Evolutionary conservation across 2,888 invertebrate genomes (phyloP), one percentile per base, ranked within the genome.

Genomic region (Epistrophe eligans): DNA sequence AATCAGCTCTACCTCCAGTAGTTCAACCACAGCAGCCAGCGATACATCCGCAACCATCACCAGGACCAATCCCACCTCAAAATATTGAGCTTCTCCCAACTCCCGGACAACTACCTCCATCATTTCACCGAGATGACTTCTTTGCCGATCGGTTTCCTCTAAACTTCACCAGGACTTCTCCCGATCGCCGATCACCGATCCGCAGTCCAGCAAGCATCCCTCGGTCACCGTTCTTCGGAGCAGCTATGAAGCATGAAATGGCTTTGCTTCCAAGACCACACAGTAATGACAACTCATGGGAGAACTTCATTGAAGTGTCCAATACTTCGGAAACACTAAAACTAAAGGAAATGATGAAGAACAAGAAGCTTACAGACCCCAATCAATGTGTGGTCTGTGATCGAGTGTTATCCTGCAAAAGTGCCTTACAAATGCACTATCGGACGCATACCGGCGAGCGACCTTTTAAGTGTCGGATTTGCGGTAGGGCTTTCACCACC

Each of bases 321-420:
- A 93, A 93, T 77, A 97, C 98, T 28, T 98, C 99, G 71, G 99
- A 99, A 94, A 99, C 99, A 32, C 96, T 97, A 89, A 99, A 99
- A 94, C 95, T 99, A 58, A 98, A 99, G 92, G 98, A 98, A 91
- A 94, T 99, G 90, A 99, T 99, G 90, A 99, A 99, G 93, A 99
- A 99, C 93, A 97, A 98, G 93, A 99, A 98, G 93, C 94, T 98
- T 89, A 97, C 97, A 10, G 99, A 99, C 93, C 99, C 99, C 10
- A 99, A 99, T 92, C 99, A 99, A 93, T 99, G 99, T 93, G 97
- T 99, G 73, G 98, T 99, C 89, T 99, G 99, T 92, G 98, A 99
- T 93, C 95, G 99, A 71, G 98, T 99, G 79, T 94, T 99, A 72
- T 99, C 99, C 88, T 99, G 99, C 93, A 99, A 99, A 93, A 98